Conservation (phyloP, 2,113 vertebrate species). For the Phylloscopus trochiloides region DNA sequence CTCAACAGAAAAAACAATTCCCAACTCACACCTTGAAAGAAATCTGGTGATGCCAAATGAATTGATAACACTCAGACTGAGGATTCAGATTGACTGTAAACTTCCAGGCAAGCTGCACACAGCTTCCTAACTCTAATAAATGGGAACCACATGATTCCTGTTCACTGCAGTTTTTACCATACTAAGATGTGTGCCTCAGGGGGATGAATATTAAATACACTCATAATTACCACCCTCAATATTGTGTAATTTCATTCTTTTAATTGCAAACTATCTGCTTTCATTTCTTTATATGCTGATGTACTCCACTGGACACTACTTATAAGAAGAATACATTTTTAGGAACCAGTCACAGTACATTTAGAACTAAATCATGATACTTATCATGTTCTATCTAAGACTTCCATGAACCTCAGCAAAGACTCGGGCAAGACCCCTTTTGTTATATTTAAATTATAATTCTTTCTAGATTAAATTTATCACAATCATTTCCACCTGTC, state of each 20-base stretch:
- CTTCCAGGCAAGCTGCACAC: neutral
- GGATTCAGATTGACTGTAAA: neutral
- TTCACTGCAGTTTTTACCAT: neutral
- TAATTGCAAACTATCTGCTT: conserved; percentile 9
- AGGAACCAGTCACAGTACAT: neutral
- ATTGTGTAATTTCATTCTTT: neutral
- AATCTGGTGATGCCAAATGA: neutral
- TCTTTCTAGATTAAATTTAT: neutral
- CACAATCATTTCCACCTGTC: neutral
- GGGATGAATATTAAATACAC: neutral
- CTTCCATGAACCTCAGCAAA: neutral
- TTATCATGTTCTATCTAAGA: neutral
- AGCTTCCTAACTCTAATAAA: neutral
- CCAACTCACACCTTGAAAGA: neutral
- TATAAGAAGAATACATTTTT: neutral
- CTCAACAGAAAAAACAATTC: neutral
- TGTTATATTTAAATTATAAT: neutral
- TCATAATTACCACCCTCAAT: neutral
- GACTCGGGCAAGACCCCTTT: neutral
- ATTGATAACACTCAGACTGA: neutral
- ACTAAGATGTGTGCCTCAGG: neutral
- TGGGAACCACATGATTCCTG: neutral
- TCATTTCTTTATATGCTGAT: neutral
- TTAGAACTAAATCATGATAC: neutral
- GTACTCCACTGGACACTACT: neutral